Evolutionary conservation across 2,888 invertebrate species (phyloP).

Genomic region (Athrips mouffetella): DNA sequence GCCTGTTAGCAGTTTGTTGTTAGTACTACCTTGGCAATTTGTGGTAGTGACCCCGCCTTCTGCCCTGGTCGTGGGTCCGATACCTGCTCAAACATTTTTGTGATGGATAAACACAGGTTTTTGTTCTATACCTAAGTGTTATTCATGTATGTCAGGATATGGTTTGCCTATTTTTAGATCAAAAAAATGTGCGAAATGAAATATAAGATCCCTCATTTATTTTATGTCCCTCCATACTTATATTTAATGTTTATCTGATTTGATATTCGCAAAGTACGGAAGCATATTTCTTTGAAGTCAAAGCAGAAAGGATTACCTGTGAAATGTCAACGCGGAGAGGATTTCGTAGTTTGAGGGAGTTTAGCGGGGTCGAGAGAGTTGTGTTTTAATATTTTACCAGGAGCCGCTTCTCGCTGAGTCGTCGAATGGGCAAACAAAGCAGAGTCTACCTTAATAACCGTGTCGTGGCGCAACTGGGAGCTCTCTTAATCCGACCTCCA

Average conservation of each 20-base stretch:
- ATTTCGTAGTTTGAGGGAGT: slow-evolving; percentile 38
- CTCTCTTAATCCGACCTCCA: slow-evolving; percentile 63
- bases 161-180: too few relatives aligned
- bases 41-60: too few relatives aligned
- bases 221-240: too few relatives aligned
- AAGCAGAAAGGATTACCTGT: slow-evolving; percentile 20
- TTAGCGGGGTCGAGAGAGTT: slow-evolving; percentile 34
- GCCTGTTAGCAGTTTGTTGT: too few relatives aligned
- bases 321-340: slow-evolving; percentile 31
- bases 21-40: too few relatives aligned
- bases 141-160: too few relatives aligned
- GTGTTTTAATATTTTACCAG: slow-evolving; percentile 66
- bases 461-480: slow-evolving; percentile 56
- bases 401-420: slow-evolving; percentile 55
- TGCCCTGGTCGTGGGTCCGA: too few relatives aligned
- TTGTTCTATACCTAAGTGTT: too few relatives aligned
- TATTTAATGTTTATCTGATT: not conserved
- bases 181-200: too few relatives aligned
- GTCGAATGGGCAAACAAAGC: slow-evolving; percentile 67
- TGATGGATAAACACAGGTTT: too few relatives aligned
- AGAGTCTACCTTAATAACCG: slow-evolving; percentile 60
- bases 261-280: slow-evolving; percentile 4
- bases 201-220: too few relatives aligned
- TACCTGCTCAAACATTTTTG: too few relatives aligned
- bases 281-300: slow-evolving; percentile 17